A percentile compares a stretch with the other conserved stretches of the same genome.
Conservation (phyloP, 2,797 vertebrate species). For the Peromyscus eremicus region DNA sequence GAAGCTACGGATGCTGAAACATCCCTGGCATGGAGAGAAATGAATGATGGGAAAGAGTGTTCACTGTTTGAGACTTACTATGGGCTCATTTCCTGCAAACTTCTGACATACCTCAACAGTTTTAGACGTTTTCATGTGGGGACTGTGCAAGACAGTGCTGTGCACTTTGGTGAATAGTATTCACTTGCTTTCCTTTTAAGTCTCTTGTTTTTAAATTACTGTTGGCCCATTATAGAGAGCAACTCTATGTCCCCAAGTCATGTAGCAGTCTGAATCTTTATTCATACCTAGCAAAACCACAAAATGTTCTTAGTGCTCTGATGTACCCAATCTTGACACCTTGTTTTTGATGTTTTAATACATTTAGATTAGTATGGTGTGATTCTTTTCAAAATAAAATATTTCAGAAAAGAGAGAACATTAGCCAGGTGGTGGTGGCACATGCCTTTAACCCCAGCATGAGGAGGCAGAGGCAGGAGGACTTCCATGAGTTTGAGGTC, state of each 20-base stretch:
- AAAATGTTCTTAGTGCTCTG: conserved; percentile 35
- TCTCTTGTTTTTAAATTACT: conserved; percentile 29
- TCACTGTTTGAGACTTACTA: conserved; percentile 93
- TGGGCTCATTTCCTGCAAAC: conserved; percentile 93
- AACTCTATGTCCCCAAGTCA: neutral
- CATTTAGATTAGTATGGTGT: conserved; percentile 40
- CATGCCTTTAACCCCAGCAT: too few relatives aligned
- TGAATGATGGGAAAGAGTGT: conserved; percentile 87
- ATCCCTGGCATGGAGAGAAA: conserved; percentile 91
- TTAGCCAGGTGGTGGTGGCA: too few relatives aligned
- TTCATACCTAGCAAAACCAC: conserved; percentile 7
- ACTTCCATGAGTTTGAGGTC: too few relatives aligned
- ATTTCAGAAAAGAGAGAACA: conserved; percentile 22
- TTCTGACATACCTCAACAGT: conserved; percentile 93
- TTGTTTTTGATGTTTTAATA: conserved; percentile 50
- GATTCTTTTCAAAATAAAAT: conserved; percentile 70
- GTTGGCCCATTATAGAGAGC: neutral
- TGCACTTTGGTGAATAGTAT: conserved; percentile 80
- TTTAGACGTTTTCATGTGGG: conserved; percentile 87
- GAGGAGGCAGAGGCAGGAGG: too few relatives aligned
- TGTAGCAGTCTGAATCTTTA: conserved; percentile 48
- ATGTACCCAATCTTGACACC: conserved; percentile 24
- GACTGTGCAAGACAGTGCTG: conserved; percentile 72
- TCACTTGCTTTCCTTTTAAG: neutral
- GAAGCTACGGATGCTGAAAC: conserved; percentile 87